Evolutionary conservation across 2,888 invertebrate genomes (phyloP).

Genomic region (Halictus ligatus): DNA sequence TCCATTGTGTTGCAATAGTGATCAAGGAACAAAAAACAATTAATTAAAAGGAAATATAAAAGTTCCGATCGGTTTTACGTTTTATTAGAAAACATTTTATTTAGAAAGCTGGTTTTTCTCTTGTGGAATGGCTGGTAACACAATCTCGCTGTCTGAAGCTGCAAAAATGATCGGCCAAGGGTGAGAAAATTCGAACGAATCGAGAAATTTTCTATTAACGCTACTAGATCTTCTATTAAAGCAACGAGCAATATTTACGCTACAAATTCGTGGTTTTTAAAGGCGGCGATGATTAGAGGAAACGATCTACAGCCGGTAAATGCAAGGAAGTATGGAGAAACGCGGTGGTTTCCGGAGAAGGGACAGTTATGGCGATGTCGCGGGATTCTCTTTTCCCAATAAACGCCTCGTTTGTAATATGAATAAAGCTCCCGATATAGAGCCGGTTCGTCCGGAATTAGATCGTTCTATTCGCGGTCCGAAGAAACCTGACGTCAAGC

Average conservation of each 20-base stretch:
- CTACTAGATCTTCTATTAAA: no score
- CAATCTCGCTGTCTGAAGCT: no score
- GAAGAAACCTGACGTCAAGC: constrained; percentile 78
- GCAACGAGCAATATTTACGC: neutral
- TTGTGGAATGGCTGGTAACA: neutral
- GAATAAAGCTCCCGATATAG: constrained; percentile 83
- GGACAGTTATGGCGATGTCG: constrained; percentile 43
- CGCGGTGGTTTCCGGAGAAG: constrained; percentile 30
- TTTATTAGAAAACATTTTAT: neutral
- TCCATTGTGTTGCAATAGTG: neutral
- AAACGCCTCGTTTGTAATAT: constrained; percentile 81
- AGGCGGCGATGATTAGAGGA: neutral
- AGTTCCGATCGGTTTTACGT: neutral
- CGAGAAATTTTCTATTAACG: neutral
- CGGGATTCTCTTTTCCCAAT: constrained; percentile 60
- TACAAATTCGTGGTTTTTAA: neutral
- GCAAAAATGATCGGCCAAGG: no score
- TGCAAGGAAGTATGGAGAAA: constrained; percentile 3
- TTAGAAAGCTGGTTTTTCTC: neutral
- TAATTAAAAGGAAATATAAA: neutral
- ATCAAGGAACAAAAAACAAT: neutral
- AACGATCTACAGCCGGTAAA: neutral
- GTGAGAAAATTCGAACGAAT: neutral
- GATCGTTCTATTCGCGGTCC: constrained; percentile 79
- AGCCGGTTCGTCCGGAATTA: constrained; percentile 78